These are phyloP conservation scores for Heteromyza rotundicornis DNA, from an alignment of 2,888 invertebrate species.

Conservation along the genomic window DNA sequence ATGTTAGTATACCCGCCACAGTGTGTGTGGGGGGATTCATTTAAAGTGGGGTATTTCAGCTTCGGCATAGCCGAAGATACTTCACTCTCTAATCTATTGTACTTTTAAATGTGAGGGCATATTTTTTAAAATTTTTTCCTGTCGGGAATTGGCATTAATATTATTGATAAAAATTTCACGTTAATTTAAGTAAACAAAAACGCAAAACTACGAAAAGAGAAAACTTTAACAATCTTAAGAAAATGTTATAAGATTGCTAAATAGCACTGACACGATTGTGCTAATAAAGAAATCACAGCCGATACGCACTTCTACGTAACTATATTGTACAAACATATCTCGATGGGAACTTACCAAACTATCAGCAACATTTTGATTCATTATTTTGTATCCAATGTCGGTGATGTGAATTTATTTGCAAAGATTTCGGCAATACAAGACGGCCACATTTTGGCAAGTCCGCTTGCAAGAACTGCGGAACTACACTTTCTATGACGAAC, in stretches of 20 bases:
- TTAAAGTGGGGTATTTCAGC: too few species aligned
- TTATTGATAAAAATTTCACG: constrained; percentile 8
- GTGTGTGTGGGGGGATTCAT: too few species aligned
- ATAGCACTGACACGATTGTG: not conserved
- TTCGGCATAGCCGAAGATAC: too few species aligned
- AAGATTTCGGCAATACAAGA: not conserved
- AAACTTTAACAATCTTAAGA: not conserved
- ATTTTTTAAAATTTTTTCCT: too few species aligned
- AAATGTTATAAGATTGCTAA: not conserved
- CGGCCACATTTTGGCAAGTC: not conserved
- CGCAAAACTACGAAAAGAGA: constrained; percentile 6
- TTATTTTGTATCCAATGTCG: constrained; percentile 41
- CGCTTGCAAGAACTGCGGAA: not conserved
- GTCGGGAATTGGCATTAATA: too few species aligned
- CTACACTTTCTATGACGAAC: not conserved
- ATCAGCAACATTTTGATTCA: constrained; percentile 63
- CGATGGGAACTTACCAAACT: constrained; percentile 59
- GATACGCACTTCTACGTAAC: too few species aligned
- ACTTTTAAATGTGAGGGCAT: too few species aligned
- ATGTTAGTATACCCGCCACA: too few species aligned
- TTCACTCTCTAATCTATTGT: too few species aligned
- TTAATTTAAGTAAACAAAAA: constrained; percentile 4
- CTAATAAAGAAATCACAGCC: not conserved
- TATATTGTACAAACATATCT: not conserved
- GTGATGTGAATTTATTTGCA: not conserved